A percentile compares a stretch with the other conserved stretches of the same genome.
phyloP scores from a whole-genome alignment of 2,113 vertebrate genomes.

The Perca fluviatilis region DNA sequence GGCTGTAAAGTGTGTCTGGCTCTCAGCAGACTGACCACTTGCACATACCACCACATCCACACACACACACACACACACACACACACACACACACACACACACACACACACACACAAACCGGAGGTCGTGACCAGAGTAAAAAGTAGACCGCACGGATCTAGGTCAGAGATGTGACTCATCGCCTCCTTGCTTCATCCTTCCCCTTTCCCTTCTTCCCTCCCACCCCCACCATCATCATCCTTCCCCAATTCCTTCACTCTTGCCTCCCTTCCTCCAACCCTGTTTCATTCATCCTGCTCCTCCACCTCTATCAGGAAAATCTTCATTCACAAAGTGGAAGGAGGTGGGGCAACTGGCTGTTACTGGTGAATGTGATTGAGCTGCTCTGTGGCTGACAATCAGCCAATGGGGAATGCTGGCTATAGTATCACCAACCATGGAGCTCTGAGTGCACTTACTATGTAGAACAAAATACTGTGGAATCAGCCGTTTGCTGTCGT shows the following conservation, averaged over 20 bases:
- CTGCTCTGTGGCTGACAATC: neutral
- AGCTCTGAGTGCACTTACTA: neutral
- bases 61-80: slow-evolving; percentile 33
- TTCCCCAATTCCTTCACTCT: slow-evolving; percentile 39
- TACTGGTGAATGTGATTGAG: slow-evolving; percentile 7
- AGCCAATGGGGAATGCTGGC: slow-evolving; percentile 25
- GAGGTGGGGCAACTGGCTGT: slow-evolving; percentile 20
- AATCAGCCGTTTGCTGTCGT: neutral
- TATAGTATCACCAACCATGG: slow-evolving; percentile 49
- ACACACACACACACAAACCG: slow-evolving; percentile 23
- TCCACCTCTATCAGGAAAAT: slow-evolving; percentile 62
- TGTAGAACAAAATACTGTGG: neutral
- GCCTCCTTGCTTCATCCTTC: slow-evolving; percentile 50
- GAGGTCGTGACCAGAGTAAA: slow-evolving; percentile 65
- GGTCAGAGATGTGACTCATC: slow-evolving; percentile 83
- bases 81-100: slow-evolving; percentile 37
- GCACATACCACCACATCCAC: slow-evolving; percentile 8
- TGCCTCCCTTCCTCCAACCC: slow-evolving; percentile 46
- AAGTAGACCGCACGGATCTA: slow-evolving; percentile 71
- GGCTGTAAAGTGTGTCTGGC: slow-evolving; percentile 13
- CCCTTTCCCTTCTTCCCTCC: slow-evolving; percentile 17
- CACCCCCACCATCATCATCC: slow-evolving; percentile 43
- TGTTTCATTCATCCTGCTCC: slow-evolving; percentile 56
- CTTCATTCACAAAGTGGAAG: slow-evolving; percentile 70
- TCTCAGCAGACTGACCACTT: slow-evolving; percentile 35